phyloP scores from a whole-genome alignment of 64 coral and sea anemone genomes.

The Stichodactyla mertensii region DNA sequence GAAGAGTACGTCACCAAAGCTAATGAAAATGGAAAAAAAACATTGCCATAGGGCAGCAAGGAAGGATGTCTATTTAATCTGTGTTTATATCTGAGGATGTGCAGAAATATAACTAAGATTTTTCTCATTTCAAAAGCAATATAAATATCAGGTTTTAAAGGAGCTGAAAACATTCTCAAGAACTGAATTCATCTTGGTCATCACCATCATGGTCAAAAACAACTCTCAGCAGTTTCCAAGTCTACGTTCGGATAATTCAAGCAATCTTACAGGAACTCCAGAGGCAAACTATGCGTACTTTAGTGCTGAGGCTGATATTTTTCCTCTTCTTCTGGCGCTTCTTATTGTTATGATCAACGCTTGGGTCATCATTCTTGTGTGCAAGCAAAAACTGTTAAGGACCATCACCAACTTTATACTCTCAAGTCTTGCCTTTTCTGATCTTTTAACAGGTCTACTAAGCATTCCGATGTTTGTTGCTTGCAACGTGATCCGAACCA shows the following conservation, averaged over 20 bases:
- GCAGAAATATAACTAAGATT: not conserved
- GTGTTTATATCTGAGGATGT: not conserved
- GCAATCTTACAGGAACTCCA: not conserved
- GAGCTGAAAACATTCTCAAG: not conserved
- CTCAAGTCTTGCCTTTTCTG: conserved; percentile 16
- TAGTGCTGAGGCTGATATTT: conserved; percentile 16
- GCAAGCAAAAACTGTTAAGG: conserved; percentile 19
- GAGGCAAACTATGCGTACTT: not conserved
- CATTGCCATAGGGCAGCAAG: not conserved
- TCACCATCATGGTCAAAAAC: not conserved
- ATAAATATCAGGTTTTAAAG: not conserved
- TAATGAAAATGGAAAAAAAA: not conserved
- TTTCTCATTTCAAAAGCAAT: not conserved
- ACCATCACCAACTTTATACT: conserved; percentile 42
- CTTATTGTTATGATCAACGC: conserved; percentile 28
- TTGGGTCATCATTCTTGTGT: conserved; percentile 31
- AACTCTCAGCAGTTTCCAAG: not conserved
- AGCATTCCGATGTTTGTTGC: conserved; percentile 34
- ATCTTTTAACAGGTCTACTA: conserved; percentile 33
- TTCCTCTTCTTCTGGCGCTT: conserved; percentile 9
- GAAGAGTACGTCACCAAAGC: not conserved
- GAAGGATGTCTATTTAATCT: not conserved
- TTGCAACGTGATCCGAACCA: not conserved
- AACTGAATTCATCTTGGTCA: not conserved
- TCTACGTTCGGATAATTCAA: not conserved